These are phyloP conservation scores for Acanthopagrus latus DNA, from an alignment of 2,797 vertebrate species.

Conservation along the genomic window DNA sequence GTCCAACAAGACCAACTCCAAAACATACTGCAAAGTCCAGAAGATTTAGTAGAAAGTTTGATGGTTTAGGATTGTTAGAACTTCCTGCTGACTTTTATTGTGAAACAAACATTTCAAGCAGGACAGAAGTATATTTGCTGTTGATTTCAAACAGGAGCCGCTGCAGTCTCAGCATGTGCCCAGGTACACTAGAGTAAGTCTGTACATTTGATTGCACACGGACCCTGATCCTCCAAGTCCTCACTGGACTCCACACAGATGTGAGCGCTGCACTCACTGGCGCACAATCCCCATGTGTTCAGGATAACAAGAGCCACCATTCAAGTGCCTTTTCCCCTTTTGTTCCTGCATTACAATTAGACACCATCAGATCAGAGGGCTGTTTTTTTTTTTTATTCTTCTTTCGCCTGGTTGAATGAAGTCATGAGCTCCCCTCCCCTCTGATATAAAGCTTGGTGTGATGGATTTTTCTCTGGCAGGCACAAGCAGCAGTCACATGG, in stretches of 20 bases:
- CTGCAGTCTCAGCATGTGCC: not conserved
- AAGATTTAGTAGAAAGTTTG: not conserved
- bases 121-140: no score
- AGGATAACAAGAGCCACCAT: constrained; percentile 69
- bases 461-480: constrained; percentile 48
- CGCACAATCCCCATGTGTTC: constrained; percentile 69
- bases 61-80: no score
- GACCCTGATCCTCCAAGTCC: constrained; percentile 2
- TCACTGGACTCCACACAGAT: constrained; percentile 47
- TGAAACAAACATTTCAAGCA: no score
- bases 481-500: constrained; percentile 39
- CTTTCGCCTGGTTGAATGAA: constrained; percentile 39
- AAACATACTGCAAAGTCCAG: not conserved
- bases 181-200: not conserved
- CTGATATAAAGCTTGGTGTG: constrained; percentile 39
- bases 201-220: constrained; percentile 1
- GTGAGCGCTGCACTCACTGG: constrained; percentile 50
- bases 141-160: no score
- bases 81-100: no score
- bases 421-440: constrained; percentile 34
- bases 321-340: constrained; percentile 47
- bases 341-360: constrained; percentile 64
- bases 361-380: constrained; percentile 43
- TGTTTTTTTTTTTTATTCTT: not conserved
- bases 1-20: not conserved